Conservation (phyloP, 2,888 invertebrate species). For the Sphaerophoria taeniata region DNA sequence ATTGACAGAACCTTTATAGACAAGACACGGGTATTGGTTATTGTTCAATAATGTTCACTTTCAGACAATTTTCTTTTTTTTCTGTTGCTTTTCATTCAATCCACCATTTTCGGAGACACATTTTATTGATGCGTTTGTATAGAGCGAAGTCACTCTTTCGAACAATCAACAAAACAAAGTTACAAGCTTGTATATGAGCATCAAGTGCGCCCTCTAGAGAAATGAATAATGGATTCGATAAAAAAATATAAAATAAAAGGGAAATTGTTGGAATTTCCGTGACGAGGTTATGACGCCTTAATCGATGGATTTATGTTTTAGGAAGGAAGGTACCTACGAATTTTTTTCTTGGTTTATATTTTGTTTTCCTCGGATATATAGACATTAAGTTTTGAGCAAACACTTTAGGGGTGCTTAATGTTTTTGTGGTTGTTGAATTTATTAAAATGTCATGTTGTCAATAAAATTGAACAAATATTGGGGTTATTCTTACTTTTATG, state of each 20-base stretch:
- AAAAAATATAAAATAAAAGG: constrained; percentile 16
- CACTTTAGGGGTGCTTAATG: background rate
- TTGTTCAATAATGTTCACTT: constrained; percentile 6
- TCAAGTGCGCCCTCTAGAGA: background rate
- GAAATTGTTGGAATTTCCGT: constrained; percentile 54
- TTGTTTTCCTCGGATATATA: background rate
- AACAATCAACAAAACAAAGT: background rate
- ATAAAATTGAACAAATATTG: background rate
- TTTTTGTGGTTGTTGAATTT: background rate
- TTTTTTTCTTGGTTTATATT: background rate
- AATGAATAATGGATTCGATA: constrained; percentile 42
- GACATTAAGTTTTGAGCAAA: constrained; percentile 1
- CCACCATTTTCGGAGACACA: constrained; percentile 21
- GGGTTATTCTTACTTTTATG: background rate
- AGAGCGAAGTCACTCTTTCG: background rate
- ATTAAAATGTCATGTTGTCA: background rate
- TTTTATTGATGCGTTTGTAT: background rate
- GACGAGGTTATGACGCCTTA: constrained; percentile 44
- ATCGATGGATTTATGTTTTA: constrained; percentile 33
- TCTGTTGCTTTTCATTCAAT: constrained; percentile 25
- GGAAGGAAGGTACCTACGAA: background rate
- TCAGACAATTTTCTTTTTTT: background rate
- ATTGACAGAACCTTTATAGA: constrained; percentile 40
- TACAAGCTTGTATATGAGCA: background rate
- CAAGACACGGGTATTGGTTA: background rate